These are phyloP conservation scores for Lithodes maja DNA, from an alignment of 2,888 invertebrate genomes.

Conservation along the genomic window DNA sequence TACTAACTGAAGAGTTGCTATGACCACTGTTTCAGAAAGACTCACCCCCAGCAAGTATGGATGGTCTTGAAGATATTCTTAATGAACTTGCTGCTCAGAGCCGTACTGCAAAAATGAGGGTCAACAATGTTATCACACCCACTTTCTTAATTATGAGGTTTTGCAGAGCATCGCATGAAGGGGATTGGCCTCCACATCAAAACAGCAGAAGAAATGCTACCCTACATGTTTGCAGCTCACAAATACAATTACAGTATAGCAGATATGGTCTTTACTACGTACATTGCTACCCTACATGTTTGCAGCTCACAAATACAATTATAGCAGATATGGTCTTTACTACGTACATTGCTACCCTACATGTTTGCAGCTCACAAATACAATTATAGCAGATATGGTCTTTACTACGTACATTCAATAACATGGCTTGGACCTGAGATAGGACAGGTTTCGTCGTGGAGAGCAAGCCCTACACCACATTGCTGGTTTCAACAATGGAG, in stretches of 20 bases:
- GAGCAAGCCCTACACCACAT: not conserved
- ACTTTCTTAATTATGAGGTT: not conserved
- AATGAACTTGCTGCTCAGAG: not conserved
- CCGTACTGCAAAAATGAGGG: not conserved
- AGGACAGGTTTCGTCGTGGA: not conserved
- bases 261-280: not conserved
- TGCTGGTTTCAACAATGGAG: not conserved
- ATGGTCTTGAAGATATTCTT: not conserved
- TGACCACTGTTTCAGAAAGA: not conserved
- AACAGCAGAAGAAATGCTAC: not conserved
- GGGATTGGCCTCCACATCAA: not conserved
- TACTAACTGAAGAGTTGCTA: not conserved
- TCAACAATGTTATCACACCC: not conserved
- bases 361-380: not conserved
- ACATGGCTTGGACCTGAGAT: not conserved
- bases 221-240: not conserved
- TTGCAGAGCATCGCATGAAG: not conserved
- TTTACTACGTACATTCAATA: not conserved
- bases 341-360: not conserved
- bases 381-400: not conserved
- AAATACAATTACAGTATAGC: not conserved
- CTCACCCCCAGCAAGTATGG: conserved; percentile 2
- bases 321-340: not conserved
- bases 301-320: not conserved
- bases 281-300: not conserved